Evolutionary conservation across 2,113 vertebrate genomes (phyloP), one percentile per base, ranked within the genome.

Genomic region (Corapipo altera): DNA sequence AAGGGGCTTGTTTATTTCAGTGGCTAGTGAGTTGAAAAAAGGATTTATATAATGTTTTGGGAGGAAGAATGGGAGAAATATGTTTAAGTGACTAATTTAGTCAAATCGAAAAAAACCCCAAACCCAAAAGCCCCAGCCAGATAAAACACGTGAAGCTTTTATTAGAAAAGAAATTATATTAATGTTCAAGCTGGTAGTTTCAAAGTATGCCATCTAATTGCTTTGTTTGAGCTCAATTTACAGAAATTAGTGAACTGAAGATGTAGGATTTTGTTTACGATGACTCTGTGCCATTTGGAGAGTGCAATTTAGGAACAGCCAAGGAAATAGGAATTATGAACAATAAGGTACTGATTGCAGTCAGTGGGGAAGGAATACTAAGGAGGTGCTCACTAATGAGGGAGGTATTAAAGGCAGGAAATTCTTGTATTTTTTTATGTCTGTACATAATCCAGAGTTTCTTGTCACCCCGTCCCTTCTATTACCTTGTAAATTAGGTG

Each of bases 271-370:
- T 95, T 97, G 95, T 96, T 96, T 97, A 97, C 17, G 3, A 86
- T 92, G 92, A 96, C 91, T 95, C 86, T 67, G 66, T 96, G 96
- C 89, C 89, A 95, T 95, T 96, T 95, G 93, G 83, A 94, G 94
- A 90, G 91, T 5, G 49, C 89, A 96, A 92, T 96, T 96, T 96
- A 91, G 93, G 81, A 96, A 75, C 66, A 92, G 94, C 83, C 88
- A 95, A 96, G 89, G 93, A 96, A 96, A 93, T 76, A 91, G 76
- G 89, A 97, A 95, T 96, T 96, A 96, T 91, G 94, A 97, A 96
- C 93, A 92, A 93, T 96, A 82, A 97, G 87, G 89, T 95, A 81
- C 93, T 97, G 96, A 97, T 95, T 97, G 75, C 81, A 93, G 95
- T 95, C 93, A 91, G 80, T 96, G 78, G 92, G 92, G 93, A 96